Evolutionary conservation across 2,113 vertebrate species (phyloP).

Genomic region (Xiphophorus maculatus): DNA sequence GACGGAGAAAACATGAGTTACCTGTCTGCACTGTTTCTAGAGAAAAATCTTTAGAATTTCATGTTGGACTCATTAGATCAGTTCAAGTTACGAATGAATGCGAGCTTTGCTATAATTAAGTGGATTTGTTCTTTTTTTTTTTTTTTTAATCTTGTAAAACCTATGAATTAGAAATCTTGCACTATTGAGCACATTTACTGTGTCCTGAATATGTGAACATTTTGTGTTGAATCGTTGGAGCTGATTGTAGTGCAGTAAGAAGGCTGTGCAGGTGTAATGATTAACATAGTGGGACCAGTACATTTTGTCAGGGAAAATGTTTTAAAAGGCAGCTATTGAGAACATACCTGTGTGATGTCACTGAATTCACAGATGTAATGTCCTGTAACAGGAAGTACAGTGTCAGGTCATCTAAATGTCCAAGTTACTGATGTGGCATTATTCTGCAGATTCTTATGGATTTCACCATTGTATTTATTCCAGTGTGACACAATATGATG

Average conservation of each 20-base stretch:
- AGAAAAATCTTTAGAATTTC: neutral
- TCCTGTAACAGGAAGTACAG: neutral
- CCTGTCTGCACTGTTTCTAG: neutral
- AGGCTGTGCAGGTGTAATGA: neutral
- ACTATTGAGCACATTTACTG: conserved; percentile 10
- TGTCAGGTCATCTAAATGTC: neutral
- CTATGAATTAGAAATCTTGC: conserved; percentile 6
- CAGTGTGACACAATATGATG: conserved; percentile 50
- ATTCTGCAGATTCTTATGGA: conserved; percentile 36
- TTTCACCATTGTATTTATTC: conserved; percentile 63
- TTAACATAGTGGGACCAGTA: conserved; percentile 7
- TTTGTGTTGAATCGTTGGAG: neutral
- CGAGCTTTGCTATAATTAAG: conserved; percentile 1
- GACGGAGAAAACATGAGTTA: neutral
- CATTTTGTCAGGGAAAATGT: conserved; percentile 13
- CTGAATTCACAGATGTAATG: conserved; percentile 20
- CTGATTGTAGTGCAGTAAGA: neutral
- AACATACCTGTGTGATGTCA: conserved; percentile 30
- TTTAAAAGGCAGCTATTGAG: conserved; percentile 64
- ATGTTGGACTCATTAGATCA: conserved; percentile 2
- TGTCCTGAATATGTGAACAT: conserved; percentile 1
- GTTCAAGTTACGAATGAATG: neutral
- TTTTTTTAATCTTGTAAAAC: neutral
- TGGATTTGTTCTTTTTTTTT: neutral
- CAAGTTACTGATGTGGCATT: conserved; percentile 4